A percentile compares a stretch with the other conserved stretches of the same genome.
These are phyloP conservation scores for Glandiceps talaboti DNA, from an alignment of 53 echinoderm and acorn worm species.

Conservation along the genomic window DNA sequence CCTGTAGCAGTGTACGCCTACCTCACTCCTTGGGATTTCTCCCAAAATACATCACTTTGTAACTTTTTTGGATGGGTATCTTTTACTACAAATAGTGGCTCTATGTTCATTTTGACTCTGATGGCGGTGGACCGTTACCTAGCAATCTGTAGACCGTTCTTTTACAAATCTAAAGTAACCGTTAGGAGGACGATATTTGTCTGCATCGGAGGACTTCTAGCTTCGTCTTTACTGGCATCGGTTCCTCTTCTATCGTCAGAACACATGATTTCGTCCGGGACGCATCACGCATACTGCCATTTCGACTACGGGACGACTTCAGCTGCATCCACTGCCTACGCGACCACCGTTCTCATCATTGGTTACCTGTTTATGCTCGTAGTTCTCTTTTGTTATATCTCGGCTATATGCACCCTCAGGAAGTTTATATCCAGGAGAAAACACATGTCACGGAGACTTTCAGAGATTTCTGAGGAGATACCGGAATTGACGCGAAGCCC, in stretches of 20 bases:
- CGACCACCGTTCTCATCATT: neutral
- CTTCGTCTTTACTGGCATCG: neutral
- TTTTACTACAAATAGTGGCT: slow-evolving; percentile 3
- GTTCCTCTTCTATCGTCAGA: slow-evolving; percentile 11
- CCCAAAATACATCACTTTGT: slow-evolving; percentile 8
- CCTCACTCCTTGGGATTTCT: slow-evolving; percentile 7
- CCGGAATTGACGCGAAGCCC: neutral
- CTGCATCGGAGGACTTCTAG: slow-evolving; percentile 5
- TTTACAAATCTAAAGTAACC: neutral
- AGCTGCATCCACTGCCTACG: neutral
- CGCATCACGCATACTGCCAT: neutral
- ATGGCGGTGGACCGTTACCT: slow-evolving; percentile 15
- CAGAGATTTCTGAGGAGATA: neutral
- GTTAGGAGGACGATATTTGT: neutral
- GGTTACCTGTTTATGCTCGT: neutral
- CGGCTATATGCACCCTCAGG: neutral
- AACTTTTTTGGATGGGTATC: slow-evolving; percentile 24
- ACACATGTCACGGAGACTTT: neutral
- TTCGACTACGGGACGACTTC: neutral
- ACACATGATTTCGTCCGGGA: slow-evolving; percentile 1
- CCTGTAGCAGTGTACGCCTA: slow-evolving; percentile 12
- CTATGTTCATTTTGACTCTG: slow-evolving; percentile 10
- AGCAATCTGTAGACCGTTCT: neutral
- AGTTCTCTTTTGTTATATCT: neutral
- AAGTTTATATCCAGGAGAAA: neutral